These are phyloP conservation scores for Lucifuga dentata DNA, from an alignment of 2,113 vertebrate species.

Conservation along the genomic window DNA sequence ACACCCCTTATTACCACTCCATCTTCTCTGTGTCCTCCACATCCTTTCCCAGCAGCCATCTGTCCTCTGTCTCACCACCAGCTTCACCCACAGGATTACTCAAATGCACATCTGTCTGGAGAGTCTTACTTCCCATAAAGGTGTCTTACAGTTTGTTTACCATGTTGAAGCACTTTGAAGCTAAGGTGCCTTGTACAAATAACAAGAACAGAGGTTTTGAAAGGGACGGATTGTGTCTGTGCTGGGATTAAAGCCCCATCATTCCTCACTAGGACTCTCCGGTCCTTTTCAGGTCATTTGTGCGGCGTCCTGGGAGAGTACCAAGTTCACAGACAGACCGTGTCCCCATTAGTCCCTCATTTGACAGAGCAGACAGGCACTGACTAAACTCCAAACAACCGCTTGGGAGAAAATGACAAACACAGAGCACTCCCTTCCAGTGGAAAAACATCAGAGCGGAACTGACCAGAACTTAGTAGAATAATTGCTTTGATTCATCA, in stretches of 20 bases:
- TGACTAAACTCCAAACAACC: slow-evolving; percentile 17
- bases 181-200: slow-evolving; percentile 18
- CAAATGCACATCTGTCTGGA: slow-evolving; percentile 41
- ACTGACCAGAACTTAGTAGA: slow-evolving; percentile 32
- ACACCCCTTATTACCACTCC: slow-evolving; percentile 68
- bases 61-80: slow-evolving; percentile 27
- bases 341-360: slow-evolving; percentile 6
- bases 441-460: slow-evolving; percentile 17
- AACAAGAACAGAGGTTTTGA: slow-evolving; percentile 21
- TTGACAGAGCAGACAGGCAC: neutral
- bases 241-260: neutral
- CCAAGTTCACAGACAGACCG: slow-evolving; percentile 12
- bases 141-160: slow-evolving; percentile 53
- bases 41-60: slow-evolving; percentile 34
- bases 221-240: neutral
- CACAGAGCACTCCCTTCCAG: slow-evolving; percentile 12
- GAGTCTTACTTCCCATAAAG: slow-evolving; percentile 22
- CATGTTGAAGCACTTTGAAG: slow-evolving; percentile 9
- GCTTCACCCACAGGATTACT: slow-evolving; percentile 29
- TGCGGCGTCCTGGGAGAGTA: slow-evolving; percentile 35
- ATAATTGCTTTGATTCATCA: slow-evolving; percentile 44
- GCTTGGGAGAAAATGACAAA: slow-evolving; percentile 19
- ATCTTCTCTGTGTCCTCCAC: slow-evolving; percentile 37
- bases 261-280: slow-evolving; percentile 19
- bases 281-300: slow-evolving; percentile 14